A percentile compares a stretch with the other conserved stretches of the same genome.
Conservation (phyloP, 2,888 invertebrate species). For the Platycnemis pennipes region DNA sequence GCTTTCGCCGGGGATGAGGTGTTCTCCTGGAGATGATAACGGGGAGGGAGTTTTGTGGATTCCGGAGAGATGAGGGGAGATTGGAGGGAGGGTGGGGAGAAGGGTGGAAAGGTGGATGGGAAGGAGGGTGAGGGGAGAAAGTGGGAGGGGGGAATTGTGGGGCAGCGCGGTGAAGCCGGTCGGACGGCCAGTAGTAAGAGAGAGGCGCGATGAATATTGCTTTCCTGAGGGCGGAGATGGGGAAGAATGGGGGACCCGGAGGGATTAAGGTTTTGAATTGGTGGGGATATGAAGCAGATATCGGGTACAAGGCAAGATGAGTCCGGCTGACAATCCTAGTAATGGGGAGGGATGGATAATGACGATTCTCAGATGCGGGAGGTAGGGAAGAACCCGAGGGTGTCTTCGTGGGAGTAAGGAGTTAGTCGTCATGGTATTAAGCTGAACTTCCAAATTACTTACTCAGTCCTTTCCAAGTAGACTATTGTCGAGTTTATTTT, state of each 20-base stretch:
- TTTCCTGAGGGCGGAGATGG: constrained; percentile 1
- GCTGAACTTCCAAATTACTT: no score
- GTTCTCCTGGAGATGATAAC: not conserved
- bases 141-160: not conserved
- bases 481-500: no score
- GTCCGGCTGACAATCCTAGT: not conserved
- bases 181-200: not conserved
- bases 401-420: no score
- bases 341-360: not conserved
- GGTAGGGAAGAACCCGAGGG: no score
- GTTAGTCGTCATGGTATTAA: no score
- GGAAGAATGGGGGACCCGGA: not conserved
- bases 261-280: not conserved
- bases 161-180: no score
- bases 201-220: constrained; percentile 5
- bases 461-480: no score
- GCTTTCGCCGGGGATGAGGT: not conserved
- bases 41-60: not conserved
- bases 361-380: not conserved
- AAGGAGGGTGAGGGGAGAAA: not conserved
- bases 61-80: not conserved
- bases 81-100: not conserved
- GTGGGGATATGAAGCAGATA: not conserved
- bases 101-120: not conserved
- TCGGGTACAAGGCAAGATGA: not conserved